phyloP scores from a whole-genome alignment of 2,797 vertebrate species.

The Tympanoctomys barrerae region DNA sequence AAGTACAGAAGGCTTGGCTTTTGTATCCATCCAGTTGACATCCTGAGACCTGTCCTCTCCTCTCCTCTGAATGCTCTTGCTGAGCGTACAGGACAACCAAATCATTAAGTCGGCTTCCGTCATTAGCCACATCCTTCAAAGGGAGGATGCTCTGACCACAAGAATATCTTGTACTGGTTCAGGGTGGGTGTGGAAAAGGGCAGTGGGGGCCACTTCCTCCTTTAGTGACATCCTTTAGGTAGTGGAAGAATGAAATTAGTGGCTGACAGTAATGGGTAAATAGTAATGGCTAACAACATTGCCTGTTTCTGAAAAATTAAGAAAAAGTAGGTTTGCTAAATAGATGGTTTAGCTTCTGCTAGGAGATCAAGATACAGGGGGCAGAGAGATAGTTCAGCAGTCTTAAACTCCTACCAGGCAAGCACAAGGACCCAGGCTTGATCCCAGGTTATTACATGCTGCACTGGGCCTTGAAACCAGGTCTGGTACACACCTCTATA shows the following conservation, averaged over 20 bases:
- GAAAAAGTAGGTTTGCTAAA: slow-evolving; percentile 47
- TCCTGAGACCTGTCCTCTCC: slow-evolving; percentile 6
- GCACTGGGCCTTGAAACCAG: too few relatives aligned
- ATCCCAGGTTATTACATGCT: too few relatives aligned
- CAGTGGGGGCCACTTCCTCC: slow-evolving; percentile 21
- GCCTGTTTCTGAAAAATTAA: slow-evolving; percentile 39
- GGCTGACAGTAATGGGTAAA: neutral
- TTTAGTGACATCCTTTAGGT: slow-evolving; percentile 5
- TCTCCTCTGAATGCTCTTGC: slow-evolving; percentile 9
- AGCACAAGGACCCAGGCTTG: too few relatives aligned
- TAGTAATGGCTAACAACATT: neutral
- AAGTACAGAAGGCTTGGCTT: neutral
- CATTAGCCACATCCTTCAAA: slow-evolving; percentile 31
- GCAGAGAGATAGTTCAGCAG: too few relatives aligned
- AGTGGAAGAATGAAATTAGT: neutral
- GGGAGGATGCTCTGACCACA: neutral
- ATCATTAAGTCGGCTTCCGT: neutral
- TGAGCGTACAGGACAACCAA: neutral
- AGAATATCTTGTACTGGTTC: neutral
- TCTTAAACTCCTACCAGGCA: too few relatives aligned
- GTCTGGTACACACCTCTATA: too few relatives aligned
- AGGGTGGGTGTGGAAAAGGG: neutral
- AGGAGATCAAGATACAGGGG: neutral
- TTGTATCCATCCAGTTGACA: neutral
- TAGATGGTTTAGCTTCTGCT: neutral